These are phyloP conservation scores for Danio jaintianensis DNA, from an alignment of 2,797 vertebrate species.

Conservation along the genomic window DNA sequence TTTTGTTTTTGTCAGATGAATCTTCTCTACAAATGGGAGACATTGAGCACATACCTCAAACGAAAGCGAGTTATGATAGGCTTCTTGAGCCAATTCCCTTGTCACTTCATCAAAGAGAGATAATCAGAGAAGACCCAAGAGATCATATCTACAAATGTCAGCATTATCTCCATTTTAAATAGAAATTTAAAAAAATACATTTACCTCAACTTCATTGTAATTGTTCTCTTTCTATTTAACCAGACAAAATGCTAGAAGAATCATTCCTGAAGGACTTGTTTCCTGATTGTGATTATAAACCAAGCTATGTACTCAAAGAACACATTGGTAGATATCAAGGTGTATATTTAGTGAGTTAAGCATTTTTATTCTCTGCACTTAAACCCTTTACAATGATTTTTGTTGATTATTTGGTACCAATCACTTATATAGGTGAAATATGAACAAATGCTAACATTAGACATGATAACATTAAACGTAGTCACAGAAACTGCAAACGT, in stretches of 20 bases:
- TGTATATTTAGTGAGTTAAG: conserved; percentile 47
- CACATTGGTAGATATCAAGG: conserved; percentile 45
- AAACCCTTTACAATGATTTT: background rate
- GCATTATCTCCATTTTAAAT: background rate
- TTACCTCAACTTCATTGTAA: background rate
- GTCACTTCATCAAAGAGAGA: conserved; percentile 14
- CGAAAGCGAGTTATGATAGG: conserved; percentile 41
- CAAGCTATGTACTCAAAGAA: conserved; percentile 10
- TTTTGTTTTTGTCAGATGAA: conserved; percentile 39
- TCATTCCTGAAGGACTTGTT: conserved; percentile 34
- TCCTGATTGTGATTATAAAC: conserved; percentile 46
- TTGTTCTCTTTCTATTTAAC: background rate
- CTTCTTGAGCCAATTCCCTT: background rate
- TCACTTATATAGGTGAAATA: background rate
- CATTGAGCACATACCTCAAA: conserved; percentile 43
- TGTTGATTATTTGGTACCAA: background rate
- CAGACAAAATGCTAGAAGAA: conserved; percentile 41
- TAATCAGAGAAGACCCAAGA: conserved; percentile 51
- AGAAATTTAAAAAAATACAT: background rate
- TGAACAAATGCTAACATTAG: background rate
- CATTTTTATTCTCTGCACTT: no score
- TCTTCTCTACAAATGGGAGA: conserved; percentile 36
- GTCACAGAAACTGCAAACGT: no score
- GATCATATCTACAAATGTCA: conserved; percentile 44
- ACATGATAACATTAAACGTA: no score